Evolutionary conservation across 2,797 vertebrate genomes (phyloP), one percentile per base, ranked within the genome.

Genomic region (Yasuhikotakia modesta): DNA sequence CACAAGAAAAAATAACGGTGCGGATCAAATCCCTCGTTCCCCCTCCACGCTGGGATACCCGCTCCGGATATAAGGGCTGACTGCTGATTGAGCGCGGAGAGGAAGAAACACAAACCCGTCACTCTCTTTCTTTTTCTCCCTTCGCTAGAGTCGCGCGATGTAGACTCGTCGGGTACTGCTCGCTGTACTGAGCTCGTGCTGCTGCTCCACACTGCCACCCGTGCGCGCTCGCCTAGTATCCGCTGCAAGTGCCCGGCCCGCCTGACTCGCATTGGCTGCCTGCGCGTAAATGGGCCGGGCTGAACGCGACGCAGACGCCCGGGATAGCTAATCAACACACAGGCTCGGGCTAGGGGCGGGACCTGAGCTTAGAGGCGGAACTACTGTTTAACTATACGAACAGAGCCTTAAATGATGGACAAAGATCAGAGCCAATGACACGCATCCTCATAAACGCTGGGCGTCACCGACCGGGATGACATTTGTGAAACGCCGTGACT

Each of bases 1-100:
- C 82, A 90, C 75, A 79, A 89, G 87, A 87, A 88, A 90, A 76
- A 88, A 91, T 93, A 92, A 82, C 82, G 89, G 91, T 92, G 90
- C 83, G 65, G 85, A 78, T 88, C 88, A 86, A 86, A 90, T 91
- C 89, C 92, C 87, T 90, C 72, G 90, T 82, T 91, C 87, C 88
- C 89, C 89, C 84, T 91, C 90, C 79, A 84, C 80, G 81, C 82
- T 81, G 74, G 71, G 87, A 88, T 88, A 87, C 83, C 86, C 87
- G 86, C 70, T 86, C 82, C 79, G 52, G 81, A 81, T 79, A 78
- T 79, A 87, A 86, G 81, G 22, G 81, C 83, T 10, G 74, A 76
- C 86, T 84, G 87, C 87, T 89, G 85, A 86, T 84, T 79, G 12
- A 75, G 79, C 84, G 87, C 81, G 76, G 70, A 86, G 87, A 86